A percentile compares a stretch with the other conserved stretches of the same genome.
phyloP scores from a whole-genome alignment of 2,797 vertebrate genomes.

The Hypotaenidia philippensis region DNA sequence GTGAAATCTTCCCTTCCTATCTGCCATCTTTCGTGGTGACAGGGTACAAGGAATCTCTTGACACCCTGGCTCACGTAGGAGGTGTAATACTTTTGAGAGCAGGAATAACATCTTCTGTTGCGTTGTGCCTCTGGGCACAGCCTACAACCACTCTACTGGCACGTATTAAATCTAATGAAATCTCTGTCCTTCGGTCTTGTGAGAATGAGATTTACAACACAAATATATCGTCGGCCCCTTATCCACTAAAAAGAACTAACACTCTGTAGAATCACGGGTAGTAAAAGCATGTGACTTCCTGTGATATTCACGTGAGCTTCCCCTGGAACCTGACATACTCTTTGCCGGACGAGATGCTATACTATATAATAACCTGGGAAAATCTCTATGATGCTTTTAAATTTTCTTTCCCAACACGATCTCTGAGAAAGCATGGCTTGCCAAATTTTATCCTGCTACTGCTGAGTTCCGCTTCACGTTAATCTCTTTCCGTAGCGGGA shows the following conservation, averaged over 20 bases:
- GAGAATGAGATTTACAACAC: conserved; percentile 29
- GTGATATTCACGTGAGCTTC: background rate
- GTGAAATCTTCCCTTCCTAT: background rate
- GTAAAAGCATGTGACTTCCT: conserved; percentile 14
- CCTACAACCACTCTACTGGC: background rate
- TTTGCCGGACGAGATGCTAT: background rate
- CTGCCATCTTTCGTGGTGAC: background rate
- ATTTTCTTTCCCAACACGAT: background rate
- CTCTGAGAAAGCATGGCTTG: background rate
- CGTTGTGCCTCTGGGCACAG: conserved; percentile 32
- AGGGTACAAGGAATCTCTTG: background rate
- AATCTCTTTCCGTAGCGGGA: background rate
- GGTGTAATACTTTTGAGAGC: conserved; percentile 7
- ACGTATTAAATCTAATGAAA: conserved; percentile 16
- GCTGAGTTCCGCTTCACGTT: background rate
- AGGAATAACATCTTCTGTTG: background rate
- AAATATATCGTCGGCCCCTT: conserved; percentile 1
- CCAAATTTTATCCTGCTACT: background rate
- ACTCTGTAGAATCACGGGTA: background rate
- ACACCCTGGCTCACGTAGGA: background rate
- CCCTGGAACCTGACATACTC: background rate
- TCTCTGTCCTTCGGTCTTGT: background rate
- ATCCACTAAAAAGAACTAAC: conserved; percentile 34
- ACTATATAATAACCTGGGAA: background rate
- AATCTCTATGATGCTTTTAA: background rate